phyloP scores from a whole-genome alignment of 2,797 vertebrate species.

The Cheirogaleus major region DNA sequence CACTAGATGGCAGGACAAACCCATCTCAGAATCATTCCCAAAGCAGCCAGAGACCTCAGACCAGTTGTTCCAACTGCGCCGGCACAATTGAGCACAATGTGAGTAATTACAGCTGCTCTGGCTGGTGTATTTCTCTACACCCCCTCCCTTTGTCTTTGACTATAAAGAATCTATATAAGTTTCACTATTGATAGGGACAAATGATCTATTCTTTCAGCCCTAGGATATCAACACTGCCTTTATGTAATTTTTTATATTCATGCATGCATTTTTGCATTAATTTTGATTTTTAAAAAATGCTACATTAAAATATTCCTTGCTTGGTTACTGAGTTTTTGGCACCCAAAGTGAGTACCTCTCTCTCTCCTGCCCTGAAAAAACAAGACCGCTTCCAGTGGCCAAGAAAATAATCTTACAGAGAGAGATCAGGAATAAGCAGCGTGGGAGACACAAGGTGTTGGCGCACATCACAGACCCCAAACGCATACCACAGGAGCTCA shows the following conservation, averaged over 20 bases:
- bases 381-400: neutral
- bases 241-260: neutral
- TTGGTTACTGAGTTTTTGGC: neutral
- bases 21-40: neutral
- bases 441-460: accelerated
- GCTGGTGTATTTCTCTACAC: neutral
- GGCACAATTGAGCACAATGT: accelerated
- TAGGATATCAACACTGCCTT: neutral
- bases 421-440: neutral
- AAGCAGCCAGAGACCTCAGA: accelerated
- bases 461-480: neutral
- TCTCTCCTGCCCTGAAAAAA: neutral
- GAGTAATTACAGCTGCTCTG: neutral
- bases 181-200: neutral
- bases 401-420: neutral
- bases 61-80: neutral
- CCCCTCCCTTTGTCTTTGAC: neutral
- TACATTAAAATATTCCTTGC: neutral
- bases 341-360: neutral
- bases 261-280: neutral
- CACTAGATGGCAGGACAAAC: constrained; percentile 62
- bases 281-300: neutral
- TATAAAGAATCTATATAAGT: neutral
- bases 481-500: accelerated
- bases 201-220: neutral